phyloP scores from a whole-genome alignment of 2,888 invertebrate species.

The Girardia tigrina region DNA sequence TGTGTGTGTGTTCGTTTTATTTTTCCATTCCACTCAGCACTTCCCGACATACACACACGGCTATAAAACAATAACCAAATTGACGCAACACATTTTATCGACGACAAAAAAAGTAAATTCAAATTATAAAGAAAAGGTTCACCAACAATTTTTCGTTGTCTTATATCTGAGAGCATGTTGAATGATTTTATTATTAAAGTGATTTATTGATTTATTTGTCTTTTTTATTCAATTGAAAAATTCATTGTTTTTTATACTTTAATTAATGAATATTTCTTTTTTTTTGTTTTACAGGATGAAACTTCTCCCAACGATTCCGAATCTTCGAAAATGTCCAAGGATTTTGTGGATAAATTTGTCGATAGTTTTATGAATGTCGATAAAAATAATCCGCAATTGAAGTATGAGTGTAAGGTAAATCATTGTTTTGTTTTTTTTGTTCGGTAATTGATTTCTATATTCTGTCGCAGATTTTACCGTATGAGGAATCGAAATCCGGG shows the following conservation, averaged over 20 bases:
- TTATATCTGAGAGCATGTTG: not conserved
- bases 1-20: not conserved
- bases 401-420: constrained; percentile 5
- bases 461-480: constrained; percentile 44
- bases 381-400: not conserved
- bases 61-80: constrained; percentile 17
- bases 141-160: not conserved
- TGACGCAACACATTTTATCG: not conserved
- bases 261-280: not conserved
- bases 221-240: not conserved
- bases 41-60: not conserved
- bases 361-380: constrained; percentile 2
- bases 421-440: not conserved
- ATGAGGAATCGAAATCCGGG: constrained; percentile 39
- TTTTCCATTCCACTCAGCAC: not conserved
- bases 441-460: not conserved
- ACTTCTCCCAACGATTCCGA: not conserved
- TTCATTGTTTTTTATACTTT: not conserved
- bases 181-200: constrained; percentile 9
- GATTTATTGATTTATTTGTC: not conserved
- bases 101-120: too few relatives aligned
- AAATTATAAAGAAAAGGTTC: too few relatives aligned
- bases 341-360: constrained; percentile 3
- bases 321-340: not conserved
- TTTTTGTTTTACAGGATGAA: not conserved